These are phyloP conservation scores for Serinus canaria DNA, from an alignment of 2,113 vertebrate species.

Conservation along the genomic window DNA sequence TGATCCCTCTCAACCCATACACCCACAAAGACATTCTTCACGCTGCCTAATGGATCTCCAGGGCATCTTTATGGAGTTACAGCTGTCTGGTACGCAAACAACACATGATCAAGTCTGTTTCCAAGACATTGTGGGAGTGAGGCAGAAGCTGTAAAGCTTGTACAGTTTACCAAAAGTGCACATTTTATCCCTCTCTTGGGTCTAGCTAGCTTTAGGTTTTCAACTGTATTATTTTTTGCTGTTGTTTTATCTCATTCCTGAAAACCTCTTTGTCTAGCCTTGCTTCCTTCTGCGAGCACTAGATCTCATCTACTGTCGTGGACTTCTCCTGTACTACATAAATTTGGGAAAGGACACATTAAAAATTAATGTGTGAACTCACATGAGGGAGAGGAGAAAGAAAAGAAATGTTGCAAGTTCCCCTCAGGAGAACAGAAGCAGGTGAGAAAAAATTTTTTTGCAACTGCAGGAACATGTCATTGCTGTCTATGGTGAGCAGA, in stretches of 20 bases:
- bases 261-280: neutral
- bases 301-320: neutral
- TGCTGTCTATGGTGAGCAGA: neutral
- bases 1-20: neutral
- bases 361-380: neutral
- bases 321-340: neutral
- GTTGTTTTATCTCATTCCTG: neutral
- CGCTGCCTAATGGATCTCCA: neutral
- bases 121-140: neutral
- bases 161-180: neutral
- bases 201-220: constrained; percentile 3
- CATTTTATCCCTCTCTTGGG: constrained; percentile 11
- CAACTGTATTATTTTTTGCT: neutral
- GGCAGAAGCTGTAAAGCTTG: constrained; percentile 31
- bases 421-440: neutral
- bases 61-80: neutral
- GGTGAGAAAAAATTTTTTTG: fast-evolving
- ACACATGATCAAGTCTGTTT: neutral
- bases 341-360: neutral
- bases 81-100: constrained; percentile 16
- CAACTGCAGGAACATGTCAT: neutral
- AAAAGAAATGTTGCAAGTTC: neutral
- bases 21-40: neutral
- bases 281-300: neutral
- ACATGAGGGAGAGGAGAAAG: neutral